These are phyloP conservation scores for Tinamus major DNA, from an alignment of 2,797 vertebrate genomes.

Conservation along the genomic window DNA sequence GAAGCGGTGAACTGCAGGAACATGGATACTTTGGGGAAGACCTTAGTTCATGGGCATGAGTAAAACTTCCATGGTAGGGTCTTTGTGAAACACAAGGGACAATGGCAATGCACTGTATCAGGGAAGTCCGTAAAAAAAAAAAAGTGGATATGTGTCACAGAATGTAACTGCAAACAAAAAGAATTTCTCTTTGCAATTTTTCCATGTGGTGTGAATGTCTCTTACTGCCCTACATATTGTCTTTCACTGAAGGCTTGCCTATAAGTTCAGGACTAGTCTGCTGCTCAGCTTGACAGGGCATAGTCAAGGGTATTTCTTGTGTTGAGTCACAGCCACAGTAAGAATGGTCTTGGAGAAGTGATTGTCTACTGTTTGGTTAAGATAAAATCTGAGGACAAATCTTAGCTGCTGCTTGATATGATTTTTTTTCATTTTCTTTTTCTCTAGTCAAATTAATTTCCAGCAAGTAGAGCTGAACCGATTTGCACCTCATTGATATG, in stretches of 20 bases:
- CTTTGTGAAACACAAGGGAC: background rate
- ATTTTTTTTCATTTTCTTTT: background rate
- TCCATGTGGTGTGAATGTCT: background rate
- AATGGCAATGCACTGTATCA: fast-evolving
- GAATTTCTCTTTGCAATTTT: background rate
- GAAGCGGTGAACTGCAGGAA: background rate
- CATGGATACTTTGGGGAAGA: background rate
- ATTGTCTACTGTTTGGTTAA: background rate
- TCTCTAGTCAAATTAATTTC: background rate
- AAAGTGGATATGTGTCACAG: fast-evolving
- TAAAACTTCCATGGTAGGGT: background rate
- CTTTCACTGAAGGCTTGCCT: background rate
- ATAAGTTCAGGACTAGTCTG: background rate
- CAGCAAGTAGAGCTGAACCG: background rate
- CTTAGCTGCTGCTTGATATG: background rate
- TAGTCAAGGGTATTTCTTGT: background rate
- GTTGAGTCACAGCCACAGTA: background rate
- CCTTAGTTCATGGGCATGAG: background rate
- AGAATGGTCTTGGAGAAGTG: background rate
- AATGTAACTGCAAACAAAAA: background rate
- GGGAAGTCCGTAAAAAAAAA: background rate
- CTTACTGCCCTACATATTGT: background rate
- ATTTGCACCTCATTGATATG: background rate
- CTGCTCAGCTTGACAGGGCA: background rate
- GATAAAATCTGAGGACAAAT: background rate